phyloP scores from a whole-genome alignment of 2,888 invertebrate species.

The Balanococcus diminutus region DNA sequence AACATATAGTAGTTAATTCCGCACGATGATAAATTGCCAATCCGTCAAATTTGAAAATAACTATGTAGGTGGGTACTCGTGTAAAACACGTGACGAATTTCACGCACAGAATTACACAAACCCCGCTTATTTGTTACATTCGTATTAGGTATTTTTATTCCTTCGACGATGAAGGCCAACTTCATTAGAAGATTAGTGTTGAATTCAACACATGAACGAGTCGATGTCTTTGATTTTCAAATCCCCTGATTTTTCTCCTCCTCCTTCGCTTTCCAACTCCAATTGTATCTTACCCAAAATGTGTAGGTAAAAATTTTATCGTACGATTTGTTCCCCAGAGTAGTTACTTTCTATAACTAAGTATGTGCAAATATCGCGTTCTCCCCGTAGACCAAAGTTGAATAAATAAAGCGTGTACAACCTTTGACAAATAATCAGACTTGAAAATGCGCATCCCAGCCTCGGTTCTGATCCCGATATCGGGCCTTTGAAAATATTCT shows the following conservation, averaged over 20 bases:
- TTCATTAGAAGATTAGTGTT: slow-evolving; percentile 35
- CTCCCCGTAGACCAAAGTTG: background rate
- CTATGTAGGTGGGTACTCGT: background rate
- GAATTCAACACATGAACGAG: background rate
- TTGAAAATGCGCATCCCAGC: background rate
- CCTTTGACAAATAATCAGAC: background rate
- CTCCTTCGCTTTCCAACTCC: background rate
- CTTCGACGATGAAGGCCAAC: background rate
- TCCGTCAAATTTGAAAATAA: background rate
- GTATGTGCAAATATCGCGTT: background rate
- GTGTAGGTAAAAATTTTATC: background rate
- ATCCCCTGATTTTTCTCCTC: background rate
- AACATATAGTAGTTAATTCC: background rate
- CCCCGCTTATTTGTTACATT: background rate
- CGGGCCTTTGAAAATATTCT: background rate
- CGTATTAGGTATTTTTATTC: background rate
- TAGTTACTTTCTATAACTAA: background rate
- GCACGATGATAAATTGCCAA: background rate
- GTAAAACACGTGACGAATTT: background rate
- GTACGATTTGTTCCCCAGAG: background rate
- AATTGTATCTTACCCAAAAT: background rate
- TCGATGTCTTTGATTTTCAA: background rate
- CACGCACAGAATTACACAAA: background rate
- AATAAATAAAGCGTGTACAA: background rate
- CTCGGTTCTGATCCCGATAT: too few species aligned